Conservation (phyloP, 1,140 invertebrate species). For the Agrilus planipennis region DNA sequence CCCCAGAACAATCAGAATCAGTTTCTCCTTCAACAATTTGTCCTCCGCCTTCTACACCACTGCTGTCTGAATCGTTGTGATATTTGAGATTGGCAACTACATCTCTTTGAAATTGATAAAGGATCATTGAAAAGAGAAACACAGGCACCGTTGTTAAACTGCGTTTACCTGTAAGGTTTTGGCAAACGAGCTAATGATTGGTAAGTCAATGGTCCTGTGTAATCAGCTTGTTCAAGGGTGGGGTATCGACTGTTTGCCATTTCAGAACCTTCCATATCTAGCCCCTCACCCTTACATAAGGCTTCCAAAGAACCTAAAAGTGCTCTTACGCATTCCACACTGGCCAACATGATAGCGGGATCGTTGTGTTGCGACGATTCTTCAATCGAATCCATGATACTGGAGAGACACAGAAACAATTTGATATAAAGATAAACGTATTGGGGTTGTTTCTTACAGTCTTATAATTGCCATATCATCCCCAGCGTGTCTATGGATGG, state of each 20-base stretch:
- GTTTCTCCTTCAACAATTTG: conserved; percentile 40
- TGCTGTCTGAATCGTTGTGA: conserved; percentile 34
- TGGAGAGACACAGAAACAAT: conserved; percentile 34
- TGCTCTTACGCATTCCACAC: conserved; percentile 73
- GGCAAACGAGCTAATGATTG: conserved; percentile 69
- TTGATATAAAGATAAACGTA: conserved; percentile 4
- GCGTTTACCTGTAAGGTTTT: conserved; percentile 59
- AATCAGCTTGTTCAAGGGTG: conserved; percentile 66
- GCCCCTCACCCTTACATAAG: conserved; percentile 56
- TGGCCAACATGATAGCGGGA: conserved; percentile 60
- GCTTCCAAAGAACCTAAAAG: conserved; percentile 73
- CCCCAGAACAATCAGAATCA: conserved; percentile 51
- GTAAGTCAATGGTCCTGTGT: conserved; percentile 71
- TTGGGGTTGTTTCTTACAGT: conserved; percentile 49
- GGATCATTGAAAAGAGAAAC: background rate
- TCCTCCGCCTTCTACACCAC: conserved; percentile 43
- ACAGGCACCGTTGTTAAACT: background rate
- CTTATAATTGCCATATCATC: conserved; percentile 85
- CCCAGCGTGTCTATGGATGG: conserved; percentile 61
- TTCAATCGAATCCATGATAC: conserved; percentile 84
- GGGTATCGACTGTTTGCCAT: conserved; percentile 62
- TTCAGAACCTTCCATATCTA: conserved; percentile 44
- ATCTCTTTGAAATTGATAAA: conserved; percentile 26
- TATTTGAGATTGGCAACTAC: conserved; percentile 41
- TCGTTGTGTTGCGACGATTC: conserved; percentile 58